Base-by-base conservation (phyloP, 1,140 invertebrate genomes). In the Penaeus japonicus region DNA sequence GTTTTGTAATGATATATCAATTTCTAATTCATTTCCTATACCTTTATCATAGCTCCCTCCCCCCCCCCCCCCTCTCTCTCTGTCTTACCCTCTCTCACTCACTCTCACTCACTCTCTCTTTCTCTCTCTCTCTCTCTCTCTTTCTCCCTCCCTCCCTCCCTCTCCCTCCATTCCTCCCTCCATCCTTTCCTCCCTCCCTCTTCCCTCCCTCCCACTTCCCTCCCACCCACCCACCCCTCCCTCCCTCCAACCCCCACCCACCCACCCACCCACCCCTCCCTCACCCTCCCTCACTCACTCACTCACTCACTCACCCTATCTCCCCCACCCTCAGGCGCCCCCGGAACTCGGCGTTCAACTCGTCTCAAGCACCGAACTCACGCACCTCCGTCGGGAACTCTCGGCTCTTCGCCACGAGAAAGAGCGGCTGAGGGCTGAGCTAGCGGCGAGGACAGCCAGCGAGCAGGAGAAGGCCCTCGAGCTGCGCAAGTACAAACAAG, bases 321-420 rank as follows among this genome's bases (percentile, higher is more conserved):
- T 15, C 18, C 47, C 39, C 35, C 70, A 10, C 62, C 47, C 17
- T 15, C 84, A 75, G 39, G 32, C 18, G 27, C 35, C 35, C 57
- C 53, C 30, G 55, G 62, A 75, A 24, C 39, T 65, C 30, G 57
- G 84, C 32, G 39, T 57, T 0, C n/a, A 85, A 30, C 20, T 75
- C 10, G 73, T 59, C 0, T 57, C 84, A 0, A 85, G 83, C 0
- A 39, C 84, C 5, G 89, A 89, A 70, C 84, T 89, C n/a, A 20
- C 59, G 20, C 59, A 82, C 78, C 73, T 89, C 22, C 84, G 85
- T n/a, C 78, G 89, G 27, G 77, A 89, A 62, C 59, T 89, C 4
- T 22, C 89, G 0, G 77, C 84, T 17, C 89, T 89, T 27, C 89
- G 89, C 47, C 89, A 89, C 78, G 89, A 89, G 78, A 89, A 89